Conservation (phyloP, 2,888 invertebrate genomes). For the Chalcis sispes region DNA sequence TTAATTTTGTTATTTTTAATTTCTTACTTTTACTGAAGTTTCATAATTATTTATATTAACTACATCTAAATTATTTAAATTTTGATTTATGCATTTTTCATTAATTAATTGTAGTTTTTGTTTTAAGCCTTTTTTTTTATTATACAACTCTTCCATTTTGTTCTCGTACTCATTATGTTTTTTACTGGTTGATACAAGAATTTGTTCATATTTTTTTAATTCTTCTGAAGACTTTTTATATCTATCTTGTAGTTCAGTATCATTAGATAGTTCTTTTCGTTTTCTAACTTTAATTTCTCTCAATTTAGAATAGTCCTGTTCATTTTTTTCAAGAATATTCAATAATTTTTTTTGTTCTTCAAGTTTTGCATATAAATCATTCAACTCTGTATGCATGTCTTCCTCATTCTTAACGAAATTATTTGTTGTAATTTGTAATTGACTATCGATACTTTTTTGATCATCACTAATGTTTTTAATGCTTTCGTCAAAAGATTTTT, state of each 20-base stretch:
- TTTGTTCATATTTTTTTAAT: slow-evolving; percentile 26
- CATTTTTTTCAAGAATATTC: slow-evolving; percentile 12
- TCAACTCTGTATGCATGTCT: slow-evolving; percentile 36
- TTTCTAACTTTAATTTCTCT: slow-evolving; percentile 14
- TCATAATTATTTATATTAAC: not conserved
- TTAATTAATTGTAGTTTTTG: slow-evolving; percentile 17
- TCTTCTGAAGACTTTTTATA: slow-evolving; percentile 22
- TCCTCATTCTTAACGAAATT: slow-evolving; percentile 43
- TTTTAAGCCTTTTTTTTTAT: slow-evolving; percentile 1
- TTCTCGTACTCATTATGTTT: slow-evolving; percentile 8
- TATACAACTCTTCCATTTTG: slow-evolving; percentile 41
- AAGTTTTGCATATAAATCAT: not conserved
- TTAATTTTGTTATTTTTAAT: not conserved
- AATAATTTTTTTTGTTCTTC: slow-evolving; percentile 35
- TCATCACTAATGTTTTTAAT: slow-evolving; percentile 13
- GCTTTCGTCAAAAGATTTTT: slow-evolving; percentile 25
- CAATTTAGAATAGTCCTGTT: slow-evolving; percentile 22
- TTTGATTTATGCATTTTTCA: too few species aligned
- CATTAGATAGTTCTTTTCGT: slow-evolving; percentile 19
- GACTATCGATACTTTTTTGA: slow-evolving; percentile 11
- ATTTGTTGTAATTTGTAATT: slow-evolving; percentile 19
- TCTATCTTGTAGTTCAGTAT: slow-evolving; percentile 22
- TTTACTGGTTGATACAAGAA: not conserved
- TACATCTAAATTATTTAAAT: not conserved
- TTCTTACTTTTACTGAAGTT: slow-evolving; percentile 5